A percentile compares a stretch with the other conserved stretches of the same genome.
These are phyloP conservation scores for Argentina silus DNA, from an alignment of 2,797 vertebrate genomes.

Conservation along the genomic window DNA sequence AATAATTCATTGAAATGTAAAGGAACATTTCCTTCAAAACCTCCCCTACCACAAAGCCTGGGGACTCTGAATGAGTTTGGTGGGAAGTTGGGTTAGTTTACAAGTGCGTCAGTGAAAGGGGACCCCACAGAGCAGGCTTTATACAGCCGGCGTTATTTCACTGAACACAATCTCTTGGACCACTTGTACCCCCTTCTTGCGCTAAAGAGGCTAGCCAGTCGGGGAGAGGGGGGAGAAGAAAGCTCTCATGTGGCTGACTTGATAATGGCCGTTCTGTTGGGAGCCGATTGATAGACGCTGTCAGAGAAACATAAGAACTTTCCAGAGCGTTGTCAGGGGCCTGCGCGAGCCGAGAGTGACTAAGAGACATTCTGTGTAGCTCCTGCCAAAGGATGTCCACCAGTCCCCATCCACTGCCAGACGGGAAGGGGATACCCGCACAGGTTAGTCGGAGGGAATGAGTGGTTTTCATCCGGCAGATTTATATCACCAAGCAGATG, in stretches of 20 bases:
- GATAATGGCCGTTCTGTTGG: slow-evolving; percentile 65
- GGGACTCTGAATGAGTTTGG: slow-evolving; percentile 38
- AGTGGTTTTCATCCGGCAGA: slow-evolving; percentile 78
- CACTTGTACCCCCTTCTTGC: slow-evolving; percentile 41
- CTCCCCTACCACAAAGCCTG: slow-evolving; percentile 25
- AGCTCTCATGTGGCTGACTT: slow-evolving; percentile 57
- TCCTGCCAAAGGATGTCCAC: slow-evolving; percentile 72
- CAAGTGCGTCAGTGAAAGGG: slow-evolving; percentile 51
- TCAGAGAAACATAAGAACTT: slow-evolving; percentile 73
- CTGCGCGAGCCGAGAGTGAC: slow-evolving; percentile 73
- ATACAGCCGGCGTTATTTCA: slow-evolving; percentile 21
- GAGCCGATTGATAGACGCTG: slow-evolving; percentile 66
- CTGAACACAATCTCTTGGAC: slow-evolving; percentile 45
- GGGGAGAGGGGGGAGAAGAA: slow-evolving; percentile 47
- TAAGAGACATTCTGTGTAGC: slow-evolving; percentile 69
- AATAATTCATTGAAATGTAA: slow-evolving; percentile 34
- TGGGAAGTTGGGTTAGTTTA: slow-evolving; percentile 33
- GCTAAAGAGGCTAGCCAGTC: slow-evolving; percentile 49
- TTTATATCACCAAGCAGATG: slow-evolving; percentile 81
- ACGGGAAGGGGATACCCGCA: slow-evolving; percentile 49
- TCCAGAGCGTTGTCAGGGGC: slow-evolving; percentile 68
- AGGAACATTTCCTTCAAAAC: slow-evolving; percentile 44
- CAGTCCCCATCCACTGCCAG: slow-evolving; percentile 49
- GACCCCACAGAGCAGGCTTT: slow-evolving; percentile 50
- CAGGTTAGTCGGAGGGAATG: slow-evolving; percentile 21